Conservation (phyloP, 37 sponge, comb jelly and placozoan genomes). For the Aplysina aerophoba region DNA sequence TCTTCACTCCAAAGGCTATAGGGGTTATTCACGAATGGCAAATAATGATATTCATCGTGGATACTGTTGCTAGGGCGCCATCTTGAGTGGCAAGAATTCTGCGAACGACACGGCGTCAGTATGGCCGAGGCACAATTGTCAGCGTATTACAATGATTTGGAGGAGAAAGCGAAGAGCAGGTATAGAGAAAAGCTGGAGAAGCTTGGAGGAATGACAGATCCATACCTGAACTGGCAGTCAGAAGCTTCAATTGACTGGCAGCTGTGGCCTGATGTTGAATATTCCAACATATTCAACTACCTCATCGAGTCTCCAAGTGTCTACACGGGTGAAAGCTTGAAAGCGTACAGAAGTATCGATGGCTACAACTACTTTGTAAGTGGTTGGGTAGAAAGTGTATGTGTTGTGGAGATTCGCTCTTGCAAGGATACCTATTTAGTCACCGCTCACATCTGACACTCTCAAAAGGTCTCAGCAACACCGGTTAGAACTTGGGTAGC, state of each 20-base stretch:
- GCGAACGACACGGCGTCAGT: constrained; percentile 6
- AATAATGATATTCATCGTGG: neutral
- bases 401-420: neutral
- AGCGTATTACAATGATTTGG: constrained; percentile 12
- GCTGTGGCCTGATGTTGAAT: constrained; percentile 59
- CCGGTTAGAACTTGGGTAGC: constrained; percentile 46
- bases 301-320: constrained; percentile 39
- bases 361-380: constrained; percentile 46
- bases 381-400: constrained; percentile 36
- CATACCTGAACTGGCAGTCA: neutral
- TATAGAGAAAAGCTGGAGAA: constrained; percentile 36
- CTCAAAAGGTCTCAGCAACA: constrained; percentile 42
- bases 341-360: constrained; percentile 48
- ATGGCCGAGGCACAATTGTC: constrained; percentile 12
- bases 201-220: constrained; percentile 42
- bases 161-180: constrained; percentile 22
- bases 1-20: too few relatives aligned
- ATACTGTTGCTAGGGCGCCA: constrained; percentile 21
- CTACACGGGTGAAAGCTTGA: constrained; percentile 47
- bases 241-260: constrained; percentile 29
- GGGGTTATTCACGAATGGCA: neutral
- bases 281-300: constrained; percentile 53
- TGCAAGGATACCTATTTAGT: neutral
- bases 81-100: constrained; percentile 17
- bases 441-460: constrained; percentile 41